Evolutionary conservation across 2,888 invertebrate species (phyloP), one percentile per base, ranked within the genome.

Genomic region (Dastarcus helophoroides): DNA sequence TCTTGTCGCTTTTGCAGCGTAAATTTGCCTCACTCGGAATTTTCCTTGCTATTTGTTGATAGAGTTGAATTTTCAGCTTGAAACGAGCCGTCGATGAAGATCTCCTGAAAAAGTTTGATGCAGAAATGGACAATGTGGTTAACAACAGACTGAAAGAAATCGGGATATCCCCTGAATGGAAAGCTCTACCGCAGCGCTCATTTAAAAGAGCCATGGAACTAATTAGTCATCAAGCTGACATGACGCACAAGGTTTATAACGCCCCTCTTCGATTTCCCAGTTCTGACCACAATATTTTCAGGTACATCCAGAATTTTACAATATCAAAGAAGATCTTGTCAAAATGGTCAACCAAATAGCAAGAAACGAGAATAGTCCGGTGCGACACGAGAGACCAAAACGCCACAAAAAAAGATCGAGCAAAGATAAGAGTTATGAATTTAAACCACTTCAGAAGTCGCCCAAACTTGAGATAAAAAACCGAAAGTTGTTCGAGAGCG

Each of bases 91-190:
- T n/a, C n/a, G n/a, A n/a, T 19, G 19, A 19, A 6, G 6, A 6
- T n/a, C n/a, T 19, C 7, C 19, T 9, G 6, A 9, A 27, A 12
- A 32, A 21, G 14, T 22, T 32, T n/a, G 24, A 23, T 10, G 27
- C 16, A 17, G 43, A 48, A 32, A 33, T 57, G 12, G 44, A 51
- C 28, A 39, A 42, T 29, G 36, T 53, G 16, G 62, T 76, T 1
- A 64, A 69, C 35, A 65, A 61, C 33, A 67, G 69, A 33, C 55
- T 79, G 37, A 64, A 64, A 37, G 63, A 69, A 34, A 57, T 73
- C 26, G 78, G 78, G 8, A 67, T 79, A 11, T 76, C 76, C 48
- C 72, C 76, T 3, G 64, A 72, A 15, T 76, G 72, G 67, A 64
- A 60, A 22, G 67, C 71, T 29, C 53, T 78, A 40, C 69, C 75